Evolutionary conservation across 1,140 invertebrate genomes (phyloP), one percentile per base, ranked within the genome.

Genomic region (Heliconius nattereri): DNA sequence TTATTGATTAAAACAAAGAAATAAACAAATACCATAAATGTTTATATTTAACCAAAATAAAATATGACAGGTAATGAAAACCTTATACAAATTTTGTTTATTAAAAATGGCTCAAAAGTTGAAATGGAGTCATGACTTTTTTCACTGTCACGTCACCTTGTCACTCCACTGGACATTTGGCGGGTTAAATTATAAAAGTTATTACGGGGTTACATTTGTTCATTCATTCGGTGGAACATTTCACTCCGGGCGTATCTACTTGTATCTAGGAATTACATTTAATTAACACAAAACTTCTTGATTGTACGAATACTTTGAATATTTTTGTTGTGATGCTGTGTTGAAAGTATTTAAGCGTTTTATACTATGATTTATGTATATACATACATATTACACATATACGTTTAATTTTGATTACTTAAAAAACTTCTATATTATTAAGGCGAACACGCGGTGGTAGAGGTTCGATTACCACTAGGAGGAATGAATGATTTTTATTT

Each of bases 151-250:
- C 54, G 54, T 57, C 54, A 57, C 11, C 54, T 66, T 66, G 60
- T 13, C 60, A 66, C 23, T 66, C 2, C 1, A 29, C 3, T 66
- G n/a, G 60, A 66, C n/a, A 66, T 29, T 66, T 66, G 26, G 60
- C 60, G 60, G 26, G 11, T 66, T 66, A 26, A 66, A 66, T 66
- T 66, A 66, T 66, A 66, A 66, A 66, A 66, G 60, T 66, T 26
- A 29, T 66, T 66, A 66, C 26, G 60, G 7, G 26, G 26, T 29
- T 66, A 66, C 26, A 57, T 57, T 57, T 57, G 60, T 66, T 66
- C 60, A 66, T 16, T 66, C 60, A 66, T 29, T 66, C 16, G 23
- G 60, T 66, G 60, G n/a, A 29, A 16, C 23, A 29, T 66, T 60
- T 60, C n/a, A 20, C 26, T 29, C 11, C 5, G 60, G 26, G 13